Percentiles rank a stretch among this genome's conserved stretches.
These are phyloP conservation scores for Ichneumon xanthorius DNA, from an alignment of 2,888 invertebrate species.

Conservation along the genomic window DNA sequence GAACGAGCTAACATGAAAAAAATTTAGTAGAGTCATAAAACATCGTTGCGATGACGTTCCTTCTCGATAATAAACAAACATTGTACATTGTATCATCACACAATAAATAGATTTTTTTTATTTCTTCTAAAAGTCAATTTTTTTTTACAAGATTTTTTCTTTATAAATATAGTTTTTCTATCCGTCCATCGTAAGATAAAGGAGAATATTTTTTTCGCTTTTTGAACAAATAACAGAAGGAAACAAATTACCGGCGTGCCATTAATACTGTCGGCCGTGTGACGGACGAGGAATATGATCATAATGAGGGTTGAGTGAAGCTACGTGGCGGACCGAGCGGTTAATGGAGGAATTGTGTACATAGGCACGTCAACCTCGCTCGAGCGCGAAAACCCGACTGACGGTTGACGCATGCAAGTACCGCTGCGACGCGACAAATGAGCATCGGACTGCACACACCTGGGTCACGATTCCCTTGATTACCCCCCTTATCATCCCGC, in stretches of 20 bases:
- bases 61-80: neutral
- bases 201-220: neutral
- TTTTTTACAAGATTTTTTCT: neutral
- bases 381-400: neutral
- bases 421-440: neutral
- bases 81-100: slow-evolving; percentile 3
- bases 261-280: neutral
- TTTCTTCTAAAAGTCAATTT: neutral
- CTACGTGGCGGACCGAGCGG: too few relatives aligned
- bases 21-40: slow-evolving; percentile 44
- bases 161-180: neutral
- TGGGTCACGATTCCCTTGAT: neutral
- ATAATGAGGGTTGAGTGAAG: neutral
- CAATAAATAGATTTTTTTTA: slow-evolving; percentile 33
- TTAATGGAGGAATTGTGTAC: neutral
- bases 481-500: neutral
- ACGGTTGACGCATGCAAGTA: neutral
- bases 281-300: neutral
- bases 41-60: neutral
- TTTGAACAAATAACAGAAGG: neutral
- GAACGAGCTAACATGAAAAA: slow-evolving; percentile 74
- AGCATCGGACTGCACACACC: neutral
- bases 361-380: neutral
- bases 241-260: neutral
- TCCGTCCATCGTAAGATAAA: neutral